Evolutionary conservation across 2,113 vertebrate genomes (phyloP).

Genomic region (Meriones unguiculatus): DNA sequence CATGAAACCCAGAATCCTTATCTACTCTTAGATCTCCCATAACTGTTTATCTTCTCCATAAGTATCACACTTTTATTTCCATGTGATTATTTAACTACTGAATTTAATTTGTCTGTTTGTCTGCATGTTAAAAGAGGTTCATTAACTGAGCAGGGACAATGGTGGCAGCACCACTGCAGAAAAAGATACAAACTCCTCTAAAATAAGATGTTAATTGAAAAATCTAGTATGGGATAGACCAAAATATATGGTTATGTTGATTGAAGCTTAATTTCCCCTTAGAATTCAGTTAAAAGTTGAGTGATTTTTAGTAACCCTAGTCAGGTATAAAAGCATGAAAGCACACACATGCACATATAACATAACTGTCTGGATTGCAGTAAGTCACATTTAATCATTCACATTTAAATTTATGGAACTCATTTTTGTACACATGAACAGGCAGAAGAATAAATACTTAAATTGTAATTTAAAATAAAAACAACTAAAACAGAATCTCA

Average conservation of each 20-base stretch:
- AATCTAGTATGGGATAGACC: neutral
- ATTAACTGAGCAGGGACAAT: neutral
- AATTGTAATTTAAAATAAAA: neutral
- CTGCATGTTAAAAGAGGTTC: neutral
- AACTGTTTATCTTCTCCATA: neutral
- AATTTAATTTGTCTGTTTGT: neutral
- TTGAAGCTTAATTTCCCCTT: accelerated
- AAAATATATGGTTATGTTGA: neutral
- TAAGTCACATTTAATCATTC: too few relatives aligned
- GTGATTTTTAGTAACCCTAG: neutral
- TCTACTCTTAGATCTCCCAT: neutral
- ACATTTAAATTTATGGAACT: neutral
- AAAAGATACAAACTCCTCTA: neutral
- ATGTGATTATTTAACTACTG: neutral
- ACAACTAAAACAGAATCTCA: neutral
- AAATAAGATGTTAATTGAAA: neutral
- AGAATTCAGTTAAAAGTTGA: neutral
- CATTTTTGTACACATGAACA: neutral
- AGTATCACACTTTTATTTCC: neutral
- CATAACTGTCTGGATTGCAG: neutral
- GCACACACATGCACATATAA: too few relatives aligned
- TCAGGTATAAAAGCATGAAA: neutral
- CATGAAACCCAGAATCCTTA: neutral
- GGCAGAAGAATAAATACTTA: neutral
- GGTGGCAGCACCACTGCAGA: neutral